These are phyloP conservation scores for Anhinga rufa DNA, from an alignment of 2,113 vertebrate species.

Conservation along the genomic window DNA sequence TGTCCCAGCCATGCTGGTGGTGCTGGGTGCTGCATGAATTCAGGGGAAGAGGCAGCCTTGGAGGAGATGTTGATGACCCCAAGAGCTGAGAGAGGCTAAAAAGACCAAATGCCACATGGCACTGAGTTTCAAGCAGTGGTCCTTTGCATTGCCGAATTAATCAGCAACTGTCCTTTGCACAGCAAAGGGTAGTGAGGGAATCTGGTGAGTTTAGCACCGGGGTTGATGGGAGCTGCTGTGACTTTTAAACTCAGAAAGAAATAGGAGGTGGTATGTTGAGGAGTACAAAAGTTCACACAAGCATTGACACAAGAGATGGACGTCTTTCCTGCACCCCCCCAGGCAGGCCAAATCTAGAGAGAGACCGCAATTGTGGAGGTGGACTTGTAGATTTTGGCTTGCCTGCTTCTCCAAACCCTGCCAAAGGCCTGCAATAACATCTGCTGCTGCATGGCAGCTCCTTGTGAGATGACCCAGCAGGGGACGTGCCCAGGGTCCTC, in stretches of 20 bases:
- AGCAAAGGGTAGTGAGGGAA: not conserved
- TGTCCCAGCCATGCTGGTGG: fast-evolving
- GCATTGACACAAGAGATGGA: not conserved
- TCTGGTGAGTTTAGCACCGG: not conserved
- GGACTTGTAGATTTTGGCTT: not conserved
- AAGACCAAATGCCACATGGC: not conserved
- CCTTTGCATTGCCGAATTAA: not conserved
- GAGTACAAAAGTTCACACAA: not conserved
- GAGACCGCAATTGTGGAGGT: not conserved
- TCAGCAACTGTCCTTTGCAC: not conserved
- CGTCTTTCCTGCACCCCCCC: not conserved
- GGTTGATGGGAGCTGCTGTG: not conserved
- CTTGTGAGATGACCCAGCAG: not conserved
- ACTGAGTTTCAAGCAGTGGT: not conserved
- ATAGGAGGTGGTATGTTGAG: not conserved
- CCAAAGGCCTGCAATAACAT: not conserved
- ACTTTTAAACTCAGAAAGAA: not conserved
- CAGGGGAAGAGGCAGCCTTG: not conserved
- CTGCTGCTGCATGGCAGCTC: not conserved
- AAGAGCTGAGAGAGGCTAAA: not conserved
- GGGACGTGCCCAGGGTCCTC: not conserved
- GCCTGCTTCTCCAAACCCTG: not conserved
- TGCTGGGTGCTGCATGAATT: not conserved
- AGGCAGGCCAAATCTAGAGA: not conserved
- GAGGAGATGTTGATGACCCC: not conserved